A percentile compares a stretch with the other conserved stretches of the same genome.
phyloP scores from a whole-genome alignment of 2,888 invertebrate genomes.

The Andrena bucephala region DNA sequence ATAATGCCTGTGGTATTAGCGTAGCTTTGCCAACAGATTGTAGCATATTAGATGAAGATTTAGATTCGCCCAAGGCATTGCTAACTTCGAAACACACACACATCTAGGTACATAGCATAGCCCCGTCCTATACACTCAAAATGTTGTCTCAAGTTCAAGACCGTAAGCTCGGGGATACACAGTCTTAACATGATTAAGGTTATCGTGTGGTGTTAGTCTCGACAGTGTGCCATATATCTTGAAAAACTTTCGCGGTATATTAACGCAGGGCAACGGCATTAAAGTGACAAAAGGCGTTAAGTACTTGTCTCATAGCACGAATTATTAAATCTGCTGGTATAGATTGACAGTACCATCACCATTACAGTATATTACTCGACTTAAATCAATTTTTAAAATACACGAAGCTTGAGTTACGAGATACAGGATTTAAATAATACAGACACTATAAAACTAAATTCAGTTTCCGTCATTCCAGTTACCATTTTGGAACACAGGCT shows the following conservation, averaged over 20 bases:
- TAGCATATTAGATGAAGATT: slow-evolving; percentile 58
- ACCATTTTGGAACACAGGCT: no score
- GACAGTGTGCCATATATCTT: not conserved
- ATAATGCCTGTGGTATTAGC: slow-evolving; percentile 52
- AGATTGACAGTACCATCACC: no score
- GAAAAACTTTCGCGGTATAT: slow-evolving; percentile 2
- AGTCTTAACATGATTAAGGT: slow-evolving; percentile 45
- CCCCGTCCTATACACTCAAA: slow-evolving; percentile 36
- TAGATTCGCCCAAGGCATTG: slow-evolving; percentile 44
- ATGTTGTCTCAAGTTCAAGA: slow-evolving; percentile 43
- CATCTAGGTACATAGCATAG: not conserved
- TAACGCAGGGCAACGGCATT: not conserved
- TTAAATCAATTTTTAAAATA: no score
- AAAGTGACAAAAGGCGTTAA: not conserved
- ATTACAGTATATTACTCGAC: no score
- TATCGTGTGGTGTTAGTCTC: not conserved
- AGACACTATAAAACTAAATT: no score
- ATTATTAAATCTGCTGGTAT: no score
- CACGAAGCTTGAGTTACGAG: no score
- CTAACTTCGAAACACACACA: slow-evolving; percentile 37
- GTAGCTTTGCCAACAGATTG: slow-evolving; percentile 39
- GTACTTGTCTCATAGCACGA: not conserved
- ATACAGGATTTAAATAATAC: no score
- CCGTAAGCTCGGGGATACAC: slow-evolving; percentile 31
- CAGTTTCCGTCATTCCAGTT: no score